These are phyloP conservation scores for Thalassarche chlororhynchos DNA, from an alignment of 2,113 vertebrate species.

Conservation along the genomic window DNA sequence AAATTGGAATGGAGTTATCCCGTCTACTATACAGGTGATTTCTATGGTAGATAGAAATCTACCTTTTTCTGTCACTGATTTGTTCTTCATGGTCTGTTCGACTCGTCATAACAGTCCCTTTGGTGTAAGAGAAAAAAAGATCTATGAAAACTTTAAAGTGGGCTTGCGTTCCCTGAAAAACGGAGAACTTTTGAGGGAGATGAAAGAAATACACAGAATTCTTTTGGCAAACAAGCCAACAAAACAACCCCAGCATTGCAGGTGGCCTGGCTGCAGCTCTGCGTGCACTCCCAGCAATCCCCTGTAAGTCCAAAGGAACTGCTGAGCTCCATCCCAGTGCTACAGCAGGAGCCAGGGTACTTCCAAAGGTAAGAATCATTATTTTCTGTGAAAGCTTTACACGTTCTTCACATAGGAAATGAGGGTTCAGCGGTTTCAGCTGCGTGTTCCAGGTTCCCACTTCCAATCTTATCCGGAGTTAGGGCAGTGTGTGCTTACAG, in stretches of 20 bases:
- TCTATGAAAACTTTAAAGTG: neutral
- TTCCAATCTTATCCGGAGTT: neutral
- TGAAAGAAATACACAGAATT: neutral
- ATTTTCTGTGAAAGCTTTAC: neutral
- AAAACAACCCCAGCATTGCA: neutral
- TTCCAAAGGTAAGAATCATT: neutral
- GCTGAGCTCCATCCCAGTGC: neutral
- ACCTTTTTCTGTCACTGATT: neutral
- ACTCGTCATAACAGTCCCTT: neutral
- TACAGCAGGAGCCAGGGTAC: neutral
- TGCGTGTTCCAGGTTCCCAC: neutral
- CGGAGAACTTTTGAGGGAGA: neutral
- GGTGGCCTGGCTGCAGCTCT: neutral
- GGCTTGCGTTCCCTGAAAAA: neutral
- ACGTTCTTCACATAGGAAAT: neutral
- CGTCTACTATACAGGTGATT: neutral
- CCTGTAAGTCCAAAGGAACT: neutral
- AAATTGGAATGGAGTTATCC: neutral
- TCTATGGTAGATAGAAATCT: neutral
- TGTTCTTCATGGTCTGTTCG: neutral
- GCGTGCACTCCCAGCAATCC: neutral
- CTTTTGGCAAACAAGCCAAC: neutral
- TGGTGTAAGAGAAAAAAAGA: neutral
- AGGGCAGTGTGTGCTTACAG: neutral
- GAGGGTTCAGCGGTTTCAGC: neutral